Base-by-base conservation (phyloP, 2,888 invertebrate genomes). In the Cephus pygmeus region DNA sequence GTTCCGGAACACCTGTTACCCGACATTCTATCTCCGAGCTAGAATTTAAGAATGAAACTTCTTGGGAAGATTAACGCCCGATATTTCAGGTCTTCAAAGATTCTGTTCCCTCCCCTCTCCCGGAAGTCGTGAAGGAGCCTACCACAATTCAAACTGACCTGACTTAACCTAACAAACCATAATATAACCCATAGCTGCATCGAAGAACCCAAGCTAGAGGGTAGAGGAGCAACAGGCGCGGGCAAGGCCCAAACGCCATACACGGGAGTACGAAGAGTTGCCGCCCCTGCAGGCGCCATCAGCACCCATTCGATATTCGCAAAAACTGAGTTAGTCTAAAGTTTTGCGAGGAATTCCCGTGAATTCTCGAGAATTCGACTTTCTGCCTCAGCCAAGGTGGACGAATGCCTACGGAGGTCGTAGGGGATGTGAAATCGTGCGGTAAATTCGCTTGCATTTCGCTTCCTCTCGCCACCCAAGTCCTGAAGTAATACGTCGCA, bases 381-480 rank as follows among this genome's bases (percentile, higher is more conserved):
- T 56, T 56, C 56, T n/a, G 23, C 23, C 56, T 23, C 56, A 56
- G 23, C 23, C 71, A 31, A 83, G 84, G 82, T 83, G 83, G 81
- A 84, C 83, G 87, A 85, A 87, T 86, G 84, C 82, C 82, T 30
- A 12, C 80, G 77, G 78, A 82, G 84, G 84, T 87, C 84, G 86
- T 81, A 81, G 85, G 83, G 83, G 85, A 85, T 86, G 88, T 89
- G 89, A 89, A 90, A 89, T 89, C 88, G 88, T 84, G 87, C 85
- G 88, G 87, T 88, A 89, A 89, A 89, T 90, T 89, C 87, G 86
- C 89, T 88, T 87, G 88, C 88, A 86, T 88, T 89, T 87, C 87
- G 84, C 85, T 87, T 80, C 78, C 36, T 79, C 75, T 34, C 36
- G 78, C 31, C 34, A 30, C 33, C 69, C 12, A 56, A 15, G n/a